These are phyloP conservation scores for Cygnus olor DNA, from an alignment of 2,797 vertebrate species.

Conservation along the genomic window DNA sequence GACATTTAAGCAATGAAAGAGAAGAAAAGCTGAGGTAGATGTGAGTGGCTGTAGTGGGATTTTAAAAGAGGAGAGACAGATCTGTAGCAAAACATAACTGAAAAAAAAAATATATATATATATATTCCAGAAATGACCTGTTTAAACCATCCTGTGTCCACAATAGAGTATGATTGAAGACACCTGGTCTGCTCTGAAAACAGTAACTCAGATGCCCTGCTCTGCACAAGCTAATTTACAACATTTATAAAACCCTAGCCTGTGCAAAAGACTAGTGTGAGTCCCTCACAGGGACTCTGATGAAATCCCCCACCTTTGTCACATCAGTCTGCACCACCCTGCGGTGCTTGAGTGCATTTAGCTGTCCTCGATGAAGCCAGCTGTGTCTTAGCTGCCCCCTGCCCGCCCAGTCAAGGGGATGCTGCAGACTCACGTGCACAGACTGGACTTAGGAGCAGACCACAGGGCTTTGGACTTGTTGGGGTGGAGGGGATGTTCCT, in stretches of 20 bases:
- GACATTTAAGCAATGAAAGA: background rate
- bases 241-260: background rate
- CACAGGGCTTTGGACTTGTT: background rate
- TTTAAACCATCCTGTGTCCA: background rate
- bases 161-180: accelerated
- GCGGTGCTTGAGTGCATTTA: background rate
- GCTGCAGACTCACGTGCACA: accelerated
- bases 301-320: background rate
- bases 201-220: background rate
- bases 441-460: background rate
- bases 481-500: background rate
- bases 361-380: background rate
- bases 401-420: background rate
- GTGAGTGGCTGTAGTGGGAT: background rate
- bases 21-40: background rate
- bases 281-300: no score
- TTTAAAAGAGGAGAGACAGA: background rate
- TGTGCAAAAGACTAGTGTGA: background rate
- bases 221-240: background rate
- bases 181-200: background rate
- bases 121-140: background rate
- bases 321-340: background rate
- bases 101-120: background rate
- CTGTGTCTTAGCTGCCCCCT: background rate
- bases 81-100: background rate